Evolutionary conservation across 2,113 vertebrate genomes (phyloP).

Genomic region (Zapornia atra): DNA sequence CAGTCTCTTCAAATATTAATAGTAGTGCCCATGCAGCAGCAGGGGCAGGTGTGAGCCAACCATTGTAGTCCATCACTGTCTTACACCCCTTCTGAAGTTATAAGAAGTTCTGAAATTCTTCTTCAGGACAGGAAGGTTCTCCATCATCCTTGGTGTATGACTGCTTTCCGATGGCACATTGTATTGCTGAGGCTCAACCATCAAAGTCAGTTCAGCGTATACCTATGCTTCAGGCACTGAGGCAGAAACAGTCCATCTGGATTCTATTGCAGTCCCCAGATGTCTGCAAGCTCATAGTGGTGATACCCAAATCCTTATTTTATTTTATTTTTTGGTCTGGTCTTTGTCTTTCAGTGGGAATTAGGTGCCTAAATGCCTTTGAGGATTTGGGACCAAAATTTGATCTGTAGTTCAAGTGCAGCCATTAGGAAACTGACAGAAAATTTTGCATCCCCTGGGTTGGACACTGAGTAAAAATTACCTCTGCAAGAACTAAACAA

Average conservation of each 20-base stretch:
- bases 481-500: background rate
- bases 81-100: background rate
- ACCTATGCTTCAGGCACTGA: background rate
- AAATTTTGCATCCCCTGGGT: background rate
- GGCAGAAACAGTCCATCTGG: background rate
- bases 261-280: background rate
- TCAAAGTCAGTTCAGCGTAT: background rate
- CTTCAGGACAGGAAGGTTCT: background rate
- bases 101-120: background rate
- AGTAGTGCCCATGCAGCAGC: background rate
- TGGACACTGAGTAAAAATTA: background rate
- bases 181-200: fast-evolving
- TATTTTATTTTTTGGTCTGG: background rate
- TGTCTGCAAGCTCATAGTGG: background rate
- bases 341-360: background rate
- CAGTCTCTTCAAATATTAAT: background rate
- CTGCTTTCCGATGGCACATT: background rate
- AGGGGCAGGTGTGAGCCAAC: background rate
- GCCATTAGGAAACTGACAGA: background rate
- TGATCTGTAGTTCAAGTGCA: background rate
- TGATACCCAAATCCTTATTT: background rate
- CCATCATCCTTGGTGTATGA: background rate
- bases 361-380: background rate
- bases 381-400: background rate
- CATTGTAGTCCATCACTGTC: background rate